Percentiles rank a stretch among this genome's conserved stretches.
phyloP scores from a whole-genome alignment of 2,888 invertebrate species.

The Rhopalosiphum nymphaeae region DNA sequence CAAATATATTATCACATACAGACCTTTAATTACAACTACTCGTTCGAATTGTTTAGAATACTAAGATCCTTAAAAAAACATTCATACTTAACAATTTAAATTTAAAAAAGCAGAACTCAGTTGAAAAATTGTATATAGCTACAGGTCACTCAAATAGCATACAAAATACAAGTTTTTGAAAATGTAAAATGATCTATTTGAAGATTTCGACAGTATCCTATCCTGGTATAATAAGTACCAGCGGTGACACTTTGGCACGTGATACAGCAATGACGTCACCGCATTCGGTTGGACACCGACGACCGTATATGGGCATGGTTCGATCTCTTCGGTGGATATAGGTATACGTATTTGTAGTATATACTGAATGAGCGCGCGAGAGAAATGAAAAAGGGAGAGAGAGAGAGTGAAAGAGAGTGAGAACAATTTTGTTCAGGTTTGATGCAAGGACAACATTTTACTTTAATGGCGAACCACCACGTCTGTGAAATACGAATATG shows the following conservation, averaged over 20 bases:
- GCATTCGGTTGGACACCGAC: conserved; percentile 27
- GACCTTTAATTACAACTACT: background rate
- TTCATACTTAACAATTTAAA: background rate
- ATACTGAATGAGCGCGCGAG: background rate
- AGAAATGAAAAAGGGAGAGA: background rate
- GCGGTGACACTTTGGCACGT: conserved; percentile 25
- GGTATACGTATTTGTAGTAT: background rate
- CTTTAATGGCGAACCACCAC: background rate
- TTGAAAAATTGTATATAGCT: background rate
- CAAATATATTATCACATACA: background rate
- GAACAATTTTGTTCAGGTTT: conserved; percentile 30
- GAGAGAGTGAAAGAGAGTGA: background rate
- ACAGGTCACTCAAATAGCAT: background rate
- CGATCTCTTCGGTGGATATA: conserved; percentile 48
- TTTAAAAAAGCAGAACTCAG: background rate
- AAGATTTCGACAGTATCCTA: background rate
- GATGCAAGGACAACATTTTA: conserved; percentile 49
- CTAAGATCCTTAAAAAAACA: background rate
- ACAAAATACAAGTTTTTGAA: background rate
- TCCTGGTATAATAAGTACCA: background rate
- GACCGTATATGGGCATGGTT: conserved; percentile 61
- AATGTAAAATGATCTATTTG: too few relatives aligned
- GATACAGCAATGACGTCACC: conserved; percentile 47
- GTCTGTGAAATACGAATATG: background rate
- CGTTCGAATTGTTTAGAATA: background rate